phyloP scores from a whole-genome alignment of 2,888 invertebrate genomes.

The Pycnomerus fuliginosus region DNA sequence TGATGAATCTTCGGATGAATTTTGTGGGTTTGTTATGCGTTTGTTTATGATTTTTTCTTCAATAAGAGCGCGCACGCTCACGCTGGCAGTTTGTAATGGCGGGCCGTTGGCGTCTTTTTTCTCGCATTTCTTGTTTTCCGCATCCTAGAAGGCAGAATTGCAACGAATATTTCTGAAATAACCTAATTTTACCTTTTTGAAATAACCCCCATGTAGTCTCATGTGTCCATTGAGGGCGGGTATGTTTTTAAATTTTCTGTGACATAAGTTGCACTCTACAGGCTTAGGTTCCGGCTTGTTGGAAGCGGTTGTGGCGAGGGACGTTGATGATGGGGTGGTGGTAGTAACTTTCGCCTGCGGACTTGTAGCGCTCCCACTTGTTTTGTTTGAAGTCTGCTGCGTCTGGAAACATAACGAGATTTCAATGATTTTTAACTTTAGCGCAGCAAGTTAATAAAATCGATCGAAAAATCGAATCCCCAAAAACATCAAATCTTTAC shows the following conservation, averaged over 20 bases:
- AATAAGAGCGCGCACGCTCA: slow-evolving; percentile 85
- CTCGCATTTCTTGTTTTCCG: slow-evolving; percentile 81
- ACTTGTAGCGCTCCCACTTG: slow-evolving; percentile 39
- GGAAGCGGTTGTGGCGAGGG: slow-evolving; percentile 44
- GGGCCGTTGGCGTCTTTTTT: slow-evolving; percentile 82
- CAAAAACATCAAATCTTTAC: too few species aligned
- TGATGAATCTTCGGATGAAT: slow-evolving; percentile 35
- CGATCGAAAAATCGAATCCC: too few species aligned
- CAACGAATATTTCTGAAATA: background rate
- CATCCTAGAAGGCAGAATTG: slow-evolving; percentile 59
- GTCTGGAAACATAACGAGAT: slow-evolving; percentile 34
- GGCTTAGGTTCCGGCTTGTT: slow-evolving; percentile 71
- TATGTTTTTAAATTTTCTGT: slow-evolving; percentile 95
- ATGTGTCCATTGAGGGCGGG: slow-evolving; percentile 98
- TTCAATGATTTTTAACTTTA: slow-evolving; percentile 27
- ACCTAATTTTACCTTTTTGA: slow-evolving; percentile 72
- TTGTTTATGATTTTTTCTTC: slow-evolving; percentile 93
- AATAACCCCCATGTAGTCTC: slow-evolving; percentile 96
- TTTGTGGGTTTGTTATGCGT: slow-evolving; percentile 58
- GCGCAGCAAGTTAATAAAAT: too few species aligned
- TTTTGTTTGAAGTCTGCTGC: slow-evolving; percentile 43
- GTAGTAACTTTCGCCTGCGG: slow-evolving; percentile 48
- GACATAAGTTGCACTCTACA: slow-evolving; percentile 93
- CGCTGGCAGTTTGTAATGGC: slow-evolving; percentile 88
- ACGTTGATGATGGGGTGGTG: slow-evolving; percentile 45